A percentile compares a stretch with the other conserved stretches of the same genome.
Conservation (phyloP, 2,888 invertebrate genomes). For the Polydrusus pterygomalis region DNA sequence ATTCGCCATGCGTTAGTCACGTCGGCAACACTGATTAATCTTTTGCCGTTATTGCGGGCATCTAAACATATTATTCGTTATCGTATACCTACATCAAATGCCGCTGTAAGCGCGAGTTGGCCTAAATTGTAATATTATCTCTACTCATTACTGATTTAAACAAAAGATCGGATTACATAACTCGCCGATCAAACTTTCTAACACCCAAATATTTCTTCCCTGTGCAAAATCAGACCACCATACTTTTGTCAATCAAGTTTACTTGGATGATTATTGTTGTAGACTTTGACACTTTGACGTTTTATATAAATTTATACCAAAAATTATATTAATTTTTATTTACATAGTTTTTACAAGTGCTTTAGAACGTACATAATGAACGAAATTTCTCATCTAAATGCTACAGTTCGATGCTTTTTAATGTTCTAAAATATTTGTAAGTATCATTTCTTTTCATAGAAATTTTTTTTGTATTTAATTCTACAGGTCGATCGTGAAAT, state of each 20-base stretch:
- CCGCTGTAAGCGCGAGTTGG: no score
- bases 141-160: no score
- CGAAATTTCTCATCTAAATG: constrained; percentile 43
- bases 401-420: constrained; percentile 59
- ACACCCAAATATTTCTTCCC: neutral
- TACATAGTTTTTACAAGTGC: constrained; percentile 47
- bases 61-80: no score
- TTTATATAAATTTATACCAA: constrained; percentile 36
- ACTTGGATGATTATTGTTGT: constrained; percentile 74
- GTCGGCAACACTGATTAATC: no score
- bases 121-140: no score
- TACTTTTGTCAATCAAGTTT: constrained; percentile 76
- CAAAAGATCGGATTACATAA: no score
- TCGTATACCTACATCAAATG: no score
- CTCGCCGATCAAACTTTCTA: no score
- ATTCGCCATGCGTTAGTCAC: no score
- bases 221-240: neutral
- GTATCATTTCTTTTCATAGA: constrained; percentile 48
- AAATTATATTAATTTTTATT: constrained; percentile 35
- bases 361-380: constrained; percentile 48
- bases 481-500: neutral
- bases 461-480: neutral
- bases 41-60: no score
- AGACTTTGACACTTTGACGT: constrained; percentile 41
- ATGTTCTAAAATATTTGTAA: constrained; percentile 60